Evolutionary conservation across 2,113 vertebrate genomes (phyloP).

Genomic region (Macquaria australasica): DNA sequence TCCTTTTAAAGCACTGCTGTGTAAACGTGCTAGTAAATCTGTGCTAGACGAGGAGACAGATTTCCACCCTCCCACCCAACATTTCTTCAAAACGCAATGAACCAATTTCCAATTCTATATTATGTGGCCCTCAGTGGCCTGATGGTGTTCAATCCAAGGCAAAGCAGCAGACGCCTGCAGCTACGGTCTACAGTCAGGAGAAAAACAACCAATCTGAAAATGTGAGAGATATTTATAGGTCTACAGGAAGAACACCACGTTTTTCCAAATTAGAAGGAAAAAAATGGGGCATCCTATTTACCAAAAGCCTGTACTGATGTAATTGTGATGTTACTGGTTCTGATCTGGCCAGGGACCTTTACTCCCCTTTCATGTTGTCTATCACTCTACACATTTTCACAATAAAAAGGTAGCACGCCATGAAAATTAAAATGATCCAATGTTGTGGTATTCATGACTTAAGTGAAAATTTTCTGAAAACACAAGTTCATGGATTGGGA

Average conservation of each 20-base stretch:
- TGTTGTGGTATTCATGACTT: background rate
- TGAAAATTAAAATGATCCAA: background rate
- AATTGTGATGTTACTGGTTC: background rate
- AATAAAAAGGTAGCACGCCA: background rate
- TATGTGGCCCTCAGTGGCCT: conserved; percentile 9
- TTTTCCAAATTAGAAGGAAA: background rate
- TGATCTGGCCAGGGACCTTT: too few relatives aligned
- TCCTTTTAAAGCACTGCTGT: conserved; percentile 30
- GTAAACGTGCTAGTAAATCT: conserved; percentile 1
- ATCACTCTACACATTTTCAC: background rate
- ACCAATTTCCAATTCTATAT: conserved; percentile 36
- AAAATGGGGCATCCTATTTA: background rate
- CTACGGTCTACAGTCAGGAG: background rate
- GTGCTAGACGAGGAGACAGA: conserved; percentile 2
- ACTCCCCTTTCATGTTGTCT: background rate
- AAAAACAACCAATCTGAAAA: background rate
- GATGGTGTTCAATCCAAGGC: conserved; percentile 2
- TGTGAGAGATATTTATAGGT: background rate
- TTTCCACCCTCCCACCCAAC: background rate
- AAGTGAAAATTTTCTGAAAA: background rate
- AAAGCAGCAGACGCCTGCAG: conserved; percentile 5
- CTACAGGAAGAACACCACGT: background rate
- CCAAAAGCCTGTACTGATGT: background rate
- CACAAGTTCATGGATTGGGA: background rate
- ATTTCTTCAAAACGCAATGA: conserved; percentile 34